These are phyloP conservation scores for Penaeus monodon DNA, from an alignment of 2,888 invertebrate species.

Conservation along the genomic window DNA sequence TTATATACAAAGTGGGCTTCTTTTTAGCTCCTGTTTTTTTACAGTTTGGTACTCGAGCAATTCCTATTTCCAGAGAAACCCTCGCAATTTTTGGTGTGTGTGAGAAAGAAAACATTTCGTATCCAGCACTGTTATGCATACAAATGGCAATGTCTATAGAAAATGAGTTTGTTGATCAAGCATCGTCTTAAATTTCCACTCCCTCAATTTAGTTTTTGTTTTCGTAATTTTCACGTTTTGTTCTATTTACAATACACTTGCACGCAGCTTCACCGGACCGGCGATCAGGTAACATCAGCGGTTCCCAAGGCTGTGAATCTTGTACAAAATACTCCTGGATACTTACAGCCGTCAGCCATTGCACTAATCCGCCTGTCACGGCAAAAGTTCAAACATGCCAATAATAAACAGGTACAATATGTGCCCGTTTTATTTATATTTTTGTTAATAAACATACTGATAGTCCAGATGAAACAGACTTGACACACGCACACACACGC, in stretches of 20 bases:
- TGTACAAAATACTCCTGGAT: conserved; percentile 33
- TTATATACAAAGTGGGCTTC: too few relatives aligned
- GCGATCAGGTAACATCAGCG: conserved; percentile 11
- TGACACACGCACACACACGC: conserved; percentile 41
- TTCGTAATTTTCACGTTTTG: too few relatives aligned
- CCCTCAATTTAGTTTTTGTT: too few relatives aligned
- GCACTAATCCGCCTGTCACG: conserved; percentile 22
- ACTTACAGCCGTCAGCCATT: conserved; percentile 13
- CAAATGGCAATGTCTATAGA: too few relatives aligned
- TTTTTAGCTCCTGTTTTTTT: too few relatives aligned
- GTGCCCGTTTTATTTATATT: conserved; percentile 35
- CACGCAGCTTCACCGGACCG: background rate
- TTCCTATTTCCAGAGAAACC: too few relatives aligned
- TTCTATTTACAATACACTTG: background rate
- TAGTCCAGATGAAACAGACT: conserved; percentile 31
- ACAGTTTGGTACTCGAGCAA: too few relatives aligned
- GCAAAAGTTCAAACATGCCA: conserved; percentile 35
- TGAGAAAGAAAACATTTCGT: too few relatives aligned
- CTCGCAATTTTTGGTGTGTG: too few relatives aligned
- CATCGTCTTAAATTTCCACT: too few relatives aligned
- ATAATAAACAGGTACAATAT: conserved; percentile 58
- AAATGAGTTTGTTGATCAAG: too few relatives aligned
- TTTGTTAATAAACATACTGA: conserved; percentile 47
- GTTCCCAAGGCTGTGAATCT: background rate
- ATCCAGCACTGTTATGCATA: too few relatives aligned